Conservation (phyloP, 2,888 invertebrate genomes). For the Zygothrica quintamaculata region DNA sequence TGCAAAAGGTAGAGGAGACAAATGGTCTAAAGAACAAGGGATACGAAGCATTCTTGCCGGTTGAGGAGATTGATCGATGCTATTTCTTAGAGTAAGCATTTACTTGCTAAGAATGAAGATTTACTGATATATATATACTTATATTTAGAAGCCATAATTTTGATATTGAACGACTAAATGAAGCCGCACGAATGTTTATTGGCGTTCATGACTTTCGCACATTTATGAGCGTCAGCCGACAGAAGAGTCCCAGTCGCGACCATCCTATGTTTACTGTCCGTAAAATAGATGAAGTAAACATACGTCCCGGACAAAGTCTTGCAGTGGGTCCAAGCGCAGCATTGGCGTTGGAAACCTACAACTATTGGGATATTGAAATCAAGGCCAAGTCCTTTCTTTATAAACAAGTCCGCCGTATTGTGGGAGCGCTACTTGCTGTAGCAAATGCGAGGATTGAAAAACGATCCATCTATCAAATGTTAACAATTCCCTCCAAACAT, state of each 20-base stretch:
- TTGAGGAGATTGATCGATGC: slow-evolving; percentile 89
- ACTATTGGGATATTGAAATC: slow-evolving; percentile 89
- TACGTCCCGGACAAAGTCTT: slow-evolving; percentile 86
- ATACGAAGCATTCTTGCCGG: slow-evolving; percentile 85
- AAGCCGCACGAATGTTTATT: slow-evolving; percentile 87
- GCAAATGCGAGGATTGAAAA: slow-evolving; percentile 87
- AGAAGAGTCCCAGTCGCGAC: slow-evolving; percentile 66
- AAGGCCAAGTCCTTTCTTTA: slow-evolving; percentile 90
- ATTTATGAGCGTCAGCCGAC: slow-evolving; percentile 86
- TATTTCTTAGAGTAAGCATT: slow-evolving; percentile 87
- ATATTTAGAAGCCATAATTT: slow-evolving; percentile 87
- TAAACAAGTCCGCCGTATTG: slow-evolving; percentile 93
- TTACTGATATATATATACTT: slow-evolving; percentile 5
- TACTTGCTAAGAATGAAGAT: rapidly evolving
- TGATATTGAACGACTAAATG: slow-evolving; percentile 87
- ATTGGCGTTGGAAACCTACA: slow-evolving; percentile 84
- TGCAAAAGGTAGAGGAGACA: slow-evolving; percentile 22
- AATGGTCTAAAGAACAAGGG: slow-evolving; percentile 79
- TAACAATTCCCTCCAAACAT: slow-evolving; percentile 90
- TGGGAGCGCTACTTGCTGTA: slow-evolving; percentile 88
- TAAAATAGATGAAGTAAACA: slow-evolving; percentile 85
- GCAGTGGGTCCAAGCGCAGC: slow-evolving; percentile 85
- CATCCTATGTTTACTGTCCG: slow-evolving; percentile 84
- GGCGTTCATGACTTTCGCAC: slow-evolving; percentile 91
- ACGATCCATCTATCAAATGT: slow-evolving; percentile 89